Evolutionary conservation across 1,140 invertebrate species (phyloP).

Genomic region (Orchestia grillus): DNA sequence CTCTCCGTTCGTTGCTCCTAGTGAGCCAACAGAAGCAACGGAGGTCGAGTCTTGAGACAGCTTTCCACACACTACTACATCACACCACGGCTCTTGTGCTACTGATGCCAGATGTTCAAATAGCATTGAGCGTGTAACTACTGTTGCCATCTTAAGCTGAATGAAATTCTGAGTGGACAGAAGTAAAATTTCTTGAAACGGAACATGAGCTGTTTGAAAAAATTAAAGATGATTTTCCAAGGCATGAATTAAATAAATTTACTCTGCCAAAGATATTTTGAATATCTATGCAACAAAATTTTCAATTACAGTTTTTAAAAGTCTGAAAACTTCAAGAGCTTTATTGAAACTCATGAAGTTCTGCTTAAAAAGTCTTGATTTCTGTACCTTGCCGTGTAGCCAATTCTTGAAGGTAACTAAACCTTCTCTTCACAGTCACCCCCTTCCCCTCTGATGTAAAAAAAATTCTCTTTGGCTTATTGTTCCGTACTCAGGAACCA

Average conservation of each 20-base stretch:
- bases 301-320: background rate
- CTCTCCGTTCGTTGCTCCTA: conserved; percentile 34
- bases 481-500: background rate
- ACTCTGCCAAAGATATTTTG: background rate
- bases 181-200: background rate
- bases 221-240: background rate
- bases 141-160: background rate
- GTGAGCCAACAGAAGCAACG: conserved; percentile 19
- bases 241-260: background rate
- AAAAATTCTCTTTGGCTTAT: background rate
- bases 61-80: background rate
- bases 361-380: background rate
- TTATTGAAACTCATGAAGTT: background rate
- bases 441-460: background rate
- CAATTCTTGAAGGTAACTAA: conserved; percentile 40
- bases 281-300: background rate
- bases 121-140: background rate
- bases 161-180: background rate
- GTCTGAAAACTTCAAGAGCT: background rate
- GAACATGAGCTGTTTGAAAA: background rate
- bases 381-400: background rate
- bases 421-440: background rate
- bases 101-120: conserved; percentile 43
- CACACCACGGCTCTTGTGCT: background rate
- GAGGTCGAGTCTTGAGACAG: background rate